phyloP scores from a whole-genome alignment of 2,113 vertebrate species.

The Corvus hawaiiensis region DNA sequence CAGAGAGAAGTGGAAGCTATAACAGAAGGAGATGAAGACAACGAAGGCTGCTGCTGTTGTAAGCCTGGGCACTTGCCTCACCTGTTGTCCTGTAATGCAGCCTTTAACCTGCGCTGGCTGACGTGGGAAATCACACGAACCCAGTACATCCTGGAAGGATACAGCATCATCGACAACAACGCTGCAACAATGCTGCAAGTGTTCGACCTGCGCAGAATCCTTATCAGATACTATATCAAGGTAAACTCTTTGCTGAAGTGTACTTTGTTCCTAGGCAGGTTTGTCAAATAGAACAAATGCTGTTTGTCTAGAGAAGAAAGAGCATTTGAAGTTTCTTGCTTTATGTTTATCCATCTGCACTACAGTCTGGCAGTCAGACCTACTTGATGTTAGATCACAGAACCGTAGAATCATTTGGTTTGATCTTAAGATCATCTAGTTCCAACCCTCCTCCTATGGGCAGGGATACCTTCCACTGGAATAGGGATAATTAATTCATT shows the following conservation, averaged over 20 bases:
- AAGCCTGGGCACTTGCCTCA: slow-evolving; percentile 90
- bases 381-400: neutral
- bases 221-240: slow-evolving; percentile 95
- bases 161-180: slow-evolving; percentile 95
- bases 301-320: neutral
- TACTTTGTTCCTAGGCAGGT: neutral
- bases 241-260: slow-evolving; percentile 43
- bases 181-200: slow-evolving; percentile 96
- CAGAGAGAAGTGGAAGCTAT: slow-evolving; percentile 98
- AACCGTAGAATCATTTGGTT: neutral
- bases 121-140: slow-evolving; percentile 92
- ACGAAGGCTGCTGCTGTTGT: slow-evolving; percentile 93
- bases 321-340: neutral
- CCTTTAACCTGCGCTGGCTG: slow-evolving; percentile 95
- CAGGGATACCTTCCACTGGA: neutral
- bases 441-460: neutral
- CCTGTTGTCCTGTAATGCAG: slow-evolving; percentile 91
- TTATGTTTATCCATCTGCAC: neutral
- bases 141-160: slow-evolving; percentile 95
- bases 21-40: slow-evolving; percentile 92
- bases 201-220: slow-evolving; percentile 92
- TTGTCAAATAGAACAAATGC: neutral
- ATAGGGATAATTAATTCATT: neutral
- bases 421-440: neutral
- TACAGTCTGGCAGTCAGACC: neutral